These are phyloP conservation scores for Zoanthus sociatus DNA, from an alignment of 92 coral and sea anemone species.

Conservation along the genomic window DNA sequence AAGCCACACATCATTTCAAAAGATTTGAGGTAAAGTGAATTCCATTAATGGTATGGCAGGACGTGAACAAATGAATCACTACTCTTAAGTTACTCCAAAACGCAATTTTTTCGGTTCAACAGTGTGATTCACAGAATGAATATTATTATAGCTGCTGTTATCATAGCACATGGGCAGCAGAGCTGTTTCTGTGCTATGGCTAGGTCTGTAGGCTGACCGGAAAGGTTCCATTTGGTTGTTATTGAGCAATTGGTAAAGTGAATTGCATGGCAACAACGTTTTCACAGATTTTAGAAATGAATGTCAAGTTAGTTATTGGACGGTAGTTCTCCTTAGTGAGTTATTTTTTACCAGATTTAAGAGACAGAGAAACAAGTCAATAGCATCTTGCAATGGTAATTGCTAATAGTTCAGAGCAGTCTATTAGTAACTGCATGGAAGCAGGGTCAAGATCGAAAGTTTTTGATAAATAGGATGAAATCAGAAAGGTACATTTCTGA, in stretches of 20 bases:
- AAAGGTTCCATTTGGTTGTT: not conserved
- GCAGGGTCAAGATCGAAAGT: not conserved
- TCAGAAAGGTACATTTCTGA: not conserved
- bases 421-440: not conserved
- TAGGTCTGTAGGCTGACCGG: not conserved
- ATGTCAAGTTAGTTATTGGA: too few relatives aligned
- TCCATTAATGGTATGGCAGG: not conserved
- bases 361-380: not conserved
- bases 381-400: not conserved
- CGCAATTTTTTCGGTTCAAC: not conserved
- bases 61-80: not conserved
- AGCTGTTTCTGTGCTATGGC: not conserved
- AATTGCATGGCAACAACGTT: conserved; percentile 8
- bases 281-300: conserved; percentile 23
- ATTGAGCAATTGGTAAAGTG: not conserved
- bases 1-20: not conserved
- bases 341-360: not conserved
- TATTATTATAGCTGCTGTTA: not conserved
- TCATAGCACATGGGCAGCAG: not conserved
- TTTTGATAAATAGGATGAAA: not conserved
- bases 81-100: not conserved
- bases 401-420: not conserved
- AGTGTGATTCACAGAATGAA: not conserved
- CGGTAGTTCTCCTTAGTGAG: conserved; percentile 2
- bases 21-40: not conserved